Percentiles rank a stretch among this genome's conserved stretches.
Evolutionary conservation across 2,888 invertebrate species (phyloP).

Genomic region (Siphonodentalium dalli): DNA sequence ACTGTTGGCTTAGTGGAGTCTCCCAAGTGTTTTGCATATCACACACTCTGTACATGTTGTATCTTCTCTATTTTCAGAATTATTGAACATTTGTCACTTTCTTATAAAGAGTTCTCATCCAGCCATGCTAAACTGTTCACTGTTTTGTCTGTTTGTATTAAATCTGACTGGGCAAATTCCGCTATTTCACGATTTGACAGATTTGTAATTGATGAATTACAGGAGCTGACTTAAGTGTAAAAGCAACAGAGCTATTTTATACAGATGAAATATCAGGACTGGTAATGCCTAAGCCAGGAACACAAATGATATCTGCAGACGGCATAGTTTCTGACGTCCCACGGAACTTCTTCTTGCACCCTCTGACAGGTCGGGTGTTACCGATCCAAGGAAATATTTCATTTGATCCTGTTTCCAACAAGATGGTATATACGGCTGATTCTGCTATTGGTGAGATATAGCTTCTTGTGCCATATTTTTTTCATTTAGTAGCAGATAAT

Average conservation of each 20-base stretch:
- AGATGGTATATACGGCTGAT: slow-evolving; percentile 56
- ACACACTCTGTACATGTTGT: too few relatives aligned
- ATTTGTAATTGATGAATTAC: not conserved
- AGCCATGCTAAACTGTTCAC: too few relatives aligned
- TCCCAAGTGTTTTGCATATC: too few relatives aligned
- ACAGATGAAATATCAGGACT: slow-evolving; percentile 54
- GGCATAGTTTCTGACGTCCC: slow-evolving; percentile 45
- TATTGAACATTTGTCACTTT: too few relatives aligned
- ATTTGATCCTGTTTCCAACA: slow-evolving; percentile 51
- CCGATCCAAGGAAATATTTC: slow-evolving; percentile 58
- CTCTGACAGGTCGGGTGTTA: slow-evolving; percentile 58
- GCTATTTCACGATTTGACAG: too few relatives aligned
- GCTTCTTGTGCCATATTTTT: too few relatives aligned
- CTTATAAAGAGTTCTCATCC: too few relatives aligned
- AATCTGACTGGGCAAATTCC: too few relatives aligned
- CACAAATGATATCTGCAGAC: slow-evolving; percentile 48
- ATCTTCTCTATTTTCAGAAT: too few relatives aligned
- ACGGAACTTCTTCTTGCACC: slow-evolving; percentile 52
- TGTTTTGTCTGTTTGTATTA: too few relatives aligned
- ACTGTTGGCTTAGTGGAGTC: too few relatives aligned
- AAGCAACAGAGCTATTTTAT: slow-evolving; percentile 35
- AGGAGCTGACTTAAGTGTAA: slow-evolving; percentile 37
- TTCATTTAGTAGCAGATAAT: too few relatives aligned
- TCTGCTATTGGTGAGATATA: slow-evolving; percentile 51
- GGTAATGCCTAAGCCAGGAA: slow-evolving; percentile 42